Evolutionary conservation across 2,797 vertebrate species (phyloP).

Genomic region (Rallus crepitans): DNA sequence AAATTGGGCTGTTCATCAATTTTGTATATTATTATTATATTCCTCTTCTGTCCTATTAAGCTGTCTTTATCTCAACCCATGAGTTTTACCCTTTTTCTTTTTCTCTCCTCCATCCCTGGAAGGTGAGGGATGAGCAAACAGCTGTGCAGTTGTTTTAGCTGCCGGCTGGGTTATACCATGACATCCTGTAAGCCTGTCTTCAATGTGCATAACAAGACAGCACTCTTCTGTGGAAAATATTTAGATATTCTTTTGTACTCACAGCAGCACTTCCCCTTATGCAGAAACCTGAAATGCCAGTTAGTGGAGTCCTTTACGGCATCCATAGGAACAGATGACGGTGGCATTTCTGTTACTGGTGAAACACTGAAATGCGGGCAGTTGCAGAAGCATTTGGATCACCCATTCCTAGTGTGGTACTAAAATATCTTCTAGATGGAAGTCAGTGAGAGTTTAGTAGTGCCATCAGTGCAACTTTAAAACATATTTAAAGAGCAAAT

Average conservation of each 20-base stretch:
- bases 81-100: no score
- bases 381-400: not conserved
- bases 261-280: not conserved
- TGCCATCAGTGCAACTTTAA: not conserved
- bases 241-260: not conserved
- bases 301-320: not conserved
- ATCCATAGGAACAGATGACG: not conserved
- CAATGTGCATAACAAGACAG: not conserved
- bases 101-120: no score
- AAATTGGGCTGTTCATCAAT: no score
- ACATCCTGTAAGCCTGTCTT: not conserved
- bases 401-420: not conserved
- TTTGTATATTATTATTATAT: no score
- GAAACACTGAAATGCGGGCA: not conserved
- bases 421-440: not conserved
- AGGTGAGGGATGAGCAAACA: no score
- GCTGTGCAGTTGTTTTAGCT: no score
- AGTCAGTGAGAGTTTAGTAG: not conserved
- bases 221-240: not conserved
- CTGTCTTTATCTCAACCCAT: no score
- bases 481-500: not conserved
- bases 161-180: no score
- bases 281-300: not conserved
- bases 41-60: no score
- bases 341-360: not conserved